Conservation (phyloP, 2,888 invertebrate species). For the Drosophila melanosoma region DNA sequence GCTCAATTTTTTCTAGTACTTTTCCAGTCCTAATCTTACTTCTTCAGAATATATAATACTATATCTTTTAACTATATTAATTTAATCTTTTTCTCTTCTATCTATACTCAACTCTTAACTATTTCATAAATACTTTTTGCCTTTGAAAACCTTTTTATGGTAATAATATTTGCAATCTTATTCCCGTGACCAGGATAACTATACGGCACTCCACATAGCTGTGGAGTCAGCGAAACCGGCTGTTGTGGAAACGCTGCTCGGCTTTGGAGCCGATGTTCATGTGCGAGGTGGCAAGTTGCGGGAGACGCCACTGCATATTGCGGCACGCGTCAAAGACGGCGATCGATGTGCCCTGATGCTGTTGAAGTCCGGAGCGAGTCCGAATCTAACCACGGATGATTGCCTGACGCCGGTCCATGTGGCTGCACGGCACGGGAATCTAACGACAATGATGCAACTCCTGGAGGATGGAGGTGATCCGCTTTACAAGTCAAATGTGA, state of each 20-base stretch:
- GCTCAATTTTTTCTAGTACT: background rate
- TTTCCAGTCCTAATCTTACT: background rate
- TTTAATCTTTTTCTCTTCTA: background rate
- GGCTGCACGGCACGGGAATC: slow-evolving; percentile 96
- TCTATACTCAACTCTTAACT: background rate
- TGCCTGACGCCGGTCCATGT: slow-evolving; percentile 99
- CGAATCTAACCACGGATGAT: slow-evolving; percentile 97
- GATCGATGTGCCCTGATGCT: slow-evolving; percentile 98
- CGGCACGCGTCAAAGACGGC: slow-evolving; percentile 96
- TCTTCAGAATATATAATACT: background rate
- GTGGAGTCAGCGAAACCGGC: slow-evolving; percentile 97
- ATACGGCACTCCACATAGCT: slow-evolving; percentile 98
- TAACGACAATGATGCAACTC: slow-evolving; percentile 93
- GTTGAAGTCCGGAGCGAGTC: slow-evolving; percentile 98
- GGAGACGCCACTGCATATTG: slow-evolving; percentile 98
- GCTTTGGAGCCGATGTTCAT: slow-evolving; percentile 98
- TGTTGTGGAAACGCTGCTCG: slow-evolving; percentile 97
- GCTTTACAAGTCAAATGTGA: slow-evolving; percentile 94
- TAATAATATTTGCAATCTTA: background rate
- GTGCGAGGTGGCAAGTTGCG: slow-evolving; percentile 94
- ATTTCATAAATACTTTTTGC: background rate
- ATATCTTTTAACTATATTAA: slow-evolving; percentile 4
- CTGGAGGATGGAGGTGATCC: slow-evolving; percentile 98
- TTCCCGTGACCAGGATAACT: slow-evolving; percentile 91
- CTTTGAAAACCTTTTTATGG: background rate